Evolutionary conservation across 2,797 vertebrate species (phyloP).

Genomic region (Acridotheres tristis): DNA sequence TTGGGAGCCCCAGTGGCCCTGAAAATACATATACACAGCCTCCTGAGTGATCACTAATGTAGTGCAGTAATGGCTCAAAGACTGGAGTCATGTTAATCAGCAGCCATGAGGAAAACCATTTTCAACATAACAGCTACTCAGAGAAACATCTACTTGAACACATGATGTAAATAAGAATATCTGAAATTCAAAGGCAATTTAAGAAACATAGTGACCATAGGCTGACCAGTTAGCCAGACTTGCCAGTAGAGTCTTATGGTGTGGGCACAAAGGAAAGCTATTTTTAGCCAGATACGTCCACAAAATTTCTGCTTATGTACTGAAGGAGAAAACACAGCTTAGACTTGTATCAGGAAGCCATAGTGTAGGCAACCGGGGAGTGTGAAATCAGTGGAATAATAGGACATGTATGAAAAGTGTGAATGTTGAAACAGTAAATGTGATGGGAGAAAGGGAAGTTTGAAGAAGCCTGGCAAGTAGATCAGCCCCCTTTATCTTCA

Average conservation of each 20-base stretch:
- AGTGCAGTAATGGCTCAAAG: not conserved
- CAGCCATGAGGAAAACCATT: not conserved
- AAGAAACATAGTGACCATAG: not conserved
- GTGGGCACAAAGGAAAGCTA: not conserved
- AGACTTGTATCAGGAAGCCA: not conserved
- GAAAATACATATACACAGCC: not conserved
- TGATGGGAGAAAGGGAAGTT: not conserved
- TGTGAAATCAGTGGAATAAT: not conserved
- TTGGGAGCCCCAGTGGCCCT: not conserved
- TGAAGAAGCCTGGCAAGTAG: not conserved
- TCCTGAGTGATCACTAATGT: not conserved
- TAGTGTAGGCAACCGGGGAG: not conserved
- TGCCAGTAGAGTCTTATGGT: not conserved
- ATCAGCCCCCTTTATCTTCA: not conserved
- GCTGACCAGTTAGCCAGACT: not conserved
- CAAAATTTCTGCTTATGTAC: not conserved
- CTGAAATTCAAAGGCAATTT: not conserved
- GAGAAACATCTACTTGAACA: not conserved
- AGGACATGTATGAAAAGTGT: not conserved
- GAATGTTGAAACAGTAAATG: not conserved
- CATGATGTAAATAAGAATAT: accelerated
- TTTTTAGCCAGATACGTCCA: not conserved
- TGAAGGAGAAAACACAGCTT: not conserved
- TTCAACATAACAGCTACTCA: not conserved
- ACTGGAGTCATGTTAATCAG: not conserved